Conservation (phyloP, 2,888 invertebrate genomes). For the Tipula confusa region DNA sequence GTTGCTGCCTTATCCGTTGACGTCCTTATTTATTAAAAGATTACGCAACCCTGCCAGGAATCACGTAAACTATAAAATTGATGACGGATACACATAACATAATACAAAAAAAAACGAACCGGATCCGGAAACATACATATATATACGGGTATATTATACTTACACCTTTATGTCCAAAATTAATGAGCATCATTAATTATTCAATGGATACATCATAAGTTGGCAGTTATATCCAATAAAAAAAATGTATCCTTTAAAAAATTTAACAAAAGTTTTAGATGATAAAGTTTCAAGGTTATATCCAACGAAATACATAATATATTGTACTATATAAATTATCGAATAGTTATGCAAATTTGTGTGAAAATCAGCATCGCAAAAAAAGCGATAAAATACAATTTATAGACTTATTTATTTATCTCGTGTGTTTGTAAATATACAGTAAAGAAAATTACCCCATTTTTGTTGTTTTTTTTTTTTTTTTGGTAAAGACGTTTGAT, state of each 20-base stretch:
- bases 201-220: background rate
- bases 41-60: too few relatives aligned
- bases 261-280: background rate
- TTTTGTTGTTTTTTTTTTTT: too few relatives aligned
- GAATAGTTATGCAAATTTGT: conserved; percentile 3
- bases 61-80: too few relatives aligned
- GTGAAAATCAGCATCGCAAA: background rate
- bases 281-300: background rate
- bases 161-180: background rate
- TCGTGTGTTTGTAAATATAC: background rate
- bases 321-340: background rate
- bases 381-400: background rate
- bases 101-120: background rate
- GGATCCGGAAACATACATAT: background rate
- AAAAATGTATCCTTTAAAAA: background rate
- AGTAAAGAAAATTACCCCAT: too few relatives aligned
- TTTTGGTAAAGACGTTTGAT: background rate
- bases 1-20: too few relatives aligned
- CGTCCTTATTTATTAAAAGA: too few relatives aligned
- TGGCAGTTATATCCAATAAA: background rate
- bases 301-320: background rate
- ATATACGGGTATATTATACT: background rate
- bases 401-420: background rate
- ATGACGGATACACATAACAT: too few relatives aligned
- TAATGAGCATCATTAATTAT: background rate